Evolutionary conservation across 2,113 vertebrate genomes (phyloP).

Genomic region (Furnarius figulus): DNA sequence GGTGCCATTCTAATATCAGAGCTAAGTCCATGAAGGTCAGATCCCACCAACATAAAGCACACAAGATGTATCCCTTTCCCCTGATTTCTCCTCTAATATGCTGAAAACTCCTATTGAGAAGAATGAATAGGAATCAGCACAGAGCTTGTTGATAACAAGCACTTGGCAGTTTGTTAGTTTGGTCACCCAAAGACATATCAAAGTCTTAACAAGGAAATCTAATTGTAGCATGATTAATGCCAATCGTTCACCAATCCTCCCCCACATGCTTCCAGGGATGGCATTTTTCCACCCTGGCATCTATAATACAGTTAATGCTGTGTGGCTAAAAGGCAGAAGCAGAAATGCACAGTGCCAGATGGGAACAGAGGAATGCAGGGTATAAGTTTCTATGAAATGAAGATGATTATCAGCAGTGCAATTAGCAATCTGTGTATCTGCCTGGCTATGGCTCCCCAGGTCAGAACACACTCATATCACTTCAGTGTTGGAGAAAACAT

Average conservation of each 20-base stretch:
- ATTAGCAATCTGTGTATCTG: slow-evolving; percentile 49
- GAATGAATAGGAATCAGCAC: neutral
- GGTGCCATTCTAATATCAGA: neutral
- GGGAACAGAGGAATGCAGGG: neutral
- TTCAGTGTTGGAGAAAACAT: neutral
- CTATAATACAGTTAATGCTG: neutral
- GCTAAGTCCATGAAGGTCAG: fast-evolving
- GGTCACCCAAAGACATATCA: neutral
- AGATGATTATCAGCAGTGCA: neutral
- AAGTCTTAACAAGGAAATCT: neutral
- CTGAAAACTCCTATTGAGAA: neutral
- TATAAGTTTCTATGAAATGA: neutral
- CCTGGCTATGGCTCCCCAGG: neutral
- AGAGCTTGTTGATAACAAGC: neutral
- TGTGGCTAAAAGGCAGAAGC: neutral
- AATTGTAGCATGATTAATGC: slow-evolving; percentile 9
- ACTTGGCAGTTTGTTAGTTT: neutral
- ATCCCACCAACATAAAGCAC: neutral
- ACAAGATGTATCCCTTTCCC: neutral
- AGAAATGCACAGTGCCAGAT: neutral
- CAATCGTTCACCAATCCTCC: neutral
- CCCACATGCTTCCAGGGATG: neutral
- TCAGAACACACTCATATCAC: neutral
- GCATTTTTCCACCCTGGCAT: neutral
- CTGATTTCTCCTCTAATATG: neutral